A percentile compares a stretch with the other conserved stretches of the same genome.
Evolutionary conservation across 2,113 vertebrate species (phyloP).

Genomic region (Rhegmatorhina hoffmannsi): DNA sequence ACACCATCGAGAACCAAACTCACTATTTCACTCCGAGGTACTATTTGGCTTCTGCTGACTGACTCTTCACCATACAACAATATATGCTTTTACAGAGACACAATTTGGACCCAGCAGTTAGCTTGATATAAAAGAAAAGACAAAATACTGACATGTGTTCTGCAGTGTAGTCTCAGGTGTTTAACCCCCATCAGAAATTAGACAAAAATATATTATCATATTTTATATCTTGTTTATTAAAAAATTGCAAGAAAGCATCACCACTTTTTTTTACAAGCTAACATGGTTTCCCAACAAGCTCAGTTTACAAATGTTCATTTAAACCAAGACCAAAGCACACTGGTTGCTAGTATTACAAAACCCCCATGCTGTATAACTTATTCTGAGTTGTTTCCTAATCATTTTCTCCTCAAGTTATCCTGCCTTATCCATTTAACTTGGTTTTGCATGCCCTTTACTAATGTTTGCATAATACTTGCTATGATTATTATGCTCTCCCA

Average conservation of each 20-base stretch:
- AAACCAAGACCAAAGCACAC: neutral
- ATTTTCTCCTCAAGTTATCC: neutral
- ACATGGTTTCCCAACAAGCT: neutral
- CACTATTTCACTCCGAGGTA: neutral
- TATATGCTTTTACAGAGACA: neutral
- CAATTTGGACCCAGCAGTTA: neutral
- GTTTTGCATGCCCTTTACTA: constrained; percentile 10
- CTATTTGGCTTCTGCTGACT: neutral
- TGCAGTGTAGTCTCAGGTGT: neutral
- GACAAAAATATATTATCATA: neutral
- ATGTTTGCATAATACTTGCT: constrained; percentile 13
- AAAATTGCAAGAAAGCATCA: neutral
- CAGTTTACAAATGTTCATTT: neutral
- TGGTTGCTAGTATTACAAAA: neutral
- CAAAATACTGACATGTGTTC: neutral
- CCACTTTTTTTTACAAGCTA: neutral
- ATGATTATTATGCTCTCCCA: constrained; percentile 5
- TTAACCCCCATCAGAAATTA: neutral
- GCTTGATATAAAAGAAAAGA: neutral
- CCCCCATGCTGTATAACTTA: neutral
- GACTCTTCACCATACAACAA: neutral
- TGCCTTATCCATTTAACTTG: constrained; percentile 1
- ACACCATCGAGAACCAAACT: neutral
- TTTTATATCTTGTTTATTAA: neutral
- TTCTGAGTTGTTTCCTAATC: neutral